phyloP scores from a whole-genome alignment of 2,888 invertebrate species.

The Dysmachus trigonus region DNA sequence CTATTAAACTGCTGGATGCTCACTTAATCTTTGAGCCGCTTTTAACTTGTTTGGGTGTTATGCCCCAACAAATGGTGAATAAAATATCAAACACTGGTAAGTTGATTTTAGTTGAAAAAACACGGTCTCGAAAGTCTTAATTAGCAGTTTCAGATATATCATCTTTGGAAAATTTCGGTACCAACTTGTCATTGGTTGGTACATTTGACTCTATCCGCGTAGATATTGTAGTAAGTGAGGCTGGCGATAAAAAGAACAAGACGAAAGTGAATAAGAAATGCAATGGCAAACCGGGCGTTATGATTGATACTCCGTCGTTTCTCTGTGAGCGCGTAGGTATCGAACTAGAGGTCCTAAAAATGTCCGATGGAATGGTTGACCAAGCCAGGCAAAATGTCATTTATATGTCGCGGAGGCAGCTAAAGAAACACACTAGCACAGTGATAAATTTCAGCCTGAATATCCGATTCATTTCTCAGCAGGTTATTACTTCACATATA shows the following conservation, averaged over 20 bases:
- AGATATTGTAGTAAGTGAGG: constrained; percentile 93
- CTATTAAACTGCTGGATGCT: constrained; percentile 86
- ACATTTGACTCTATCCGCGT: constrained; percentile 89
- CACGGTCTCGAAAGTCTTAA: background rate
- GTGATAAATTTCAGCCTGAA: constrained; percentile 90
- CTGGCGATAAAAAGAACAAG: constrained; percentile 69
- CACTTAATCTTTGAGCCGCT: constrained; percentile 94
- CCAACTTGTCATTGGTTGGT: constrained; percentile 83
- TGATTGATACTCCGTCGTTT: constrained; percentile 83
- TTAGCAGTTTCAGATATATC: constrained; percentile 66
- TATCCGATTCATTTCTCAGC: constrained; percentile 90
- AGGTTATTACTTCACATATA: constrained; percentile 66
- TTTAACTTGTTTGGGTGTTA: constrained; percentile 87
- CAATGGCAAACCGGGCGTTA: constrained; percentile 58
- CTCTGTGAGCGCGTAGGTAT: constrained; percentile 90
- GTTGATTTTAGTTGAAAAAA: background rate
- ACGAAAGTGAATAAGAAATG: constrained; percentile 58
- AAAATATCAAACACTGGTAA: constrained; percentile 61
- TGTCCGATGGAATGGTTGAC: constrained; percentile 88
- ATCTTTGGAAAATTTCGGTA: constrained; percentile 87
- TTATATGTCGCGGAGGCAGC: constrained; percentile 85
- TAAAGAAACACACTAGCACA: constrained; percentile 91
- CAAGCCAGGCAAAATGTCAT: constrained; percentile 86
- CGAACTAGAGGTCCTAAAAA: constrained; percentile 88
- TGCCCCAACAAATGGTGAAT: constrained; percentile 81